Conservation (phyloP, 1,140 invertebrate genomes). For the Drosophila arawakana region DNA sequence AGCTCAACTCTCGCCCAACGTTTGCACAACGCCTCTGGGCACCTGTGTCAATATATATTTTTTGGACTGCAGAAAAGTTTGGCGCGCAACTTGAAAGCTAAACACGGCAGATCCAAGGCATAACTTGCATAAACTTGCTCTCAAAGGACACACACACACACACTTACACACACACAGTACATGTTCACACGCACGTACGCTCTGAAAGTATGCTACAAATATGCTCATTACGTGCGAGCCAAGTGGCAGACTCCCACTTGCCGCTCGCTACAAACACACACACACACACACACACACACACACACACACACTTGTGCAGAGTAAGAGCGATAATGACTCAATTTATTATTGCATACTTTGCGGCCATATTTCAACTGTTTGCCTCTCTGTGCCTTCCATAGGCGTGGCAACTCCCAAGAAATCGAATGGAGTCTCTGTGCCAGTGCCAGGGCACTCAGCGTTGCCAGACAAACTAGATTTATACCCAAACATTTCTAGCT, state of each 20-base stretch:
- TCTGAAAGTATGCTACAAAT: slow-evolving; percentile 77
- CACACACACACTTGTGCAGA: neutral
- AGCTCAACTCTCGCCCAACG: neutral
- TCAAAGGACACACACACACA: slow-evolving; percentile 64
- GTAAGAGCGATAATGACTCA: slow-evolving; percentile 71
- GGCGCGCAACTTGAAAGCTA: slow-evolving; percentile 42
- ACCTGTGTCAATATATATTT: slow-evolving; percentile 44
- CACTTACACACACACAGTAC: slow-evolving; percentile 8
- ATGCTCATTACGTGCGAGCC: slow-evolving; percentile 77
- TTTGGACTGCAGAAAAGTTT: slow-evolving; percentile 40
- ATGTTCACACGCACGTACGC: slow-evolving; percentile 59
- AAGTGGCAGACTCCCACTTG: slow-evolving; percentile 47
- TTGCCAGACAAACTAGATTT: too few species aligned
- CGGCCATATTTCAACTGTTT: slow-evolving; percentile 63
- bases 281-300: neutral
- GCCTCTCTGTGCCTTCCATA: neutral
- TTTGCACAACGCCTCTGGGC: slow-evolving; percentile 29
- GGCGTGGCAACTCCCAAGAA: neutral
- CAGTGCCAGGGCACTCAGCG: too few species aligned
- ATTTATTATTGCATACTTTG: slow-evolving; percentile 82
- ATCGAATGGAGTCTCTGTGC: neutral
- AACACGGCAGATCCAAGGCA: slow-evolving; percentile 47
- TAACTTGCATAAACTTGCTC: slow-evolving; percentile 77
- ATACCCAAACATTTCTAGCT: too few species aligned
- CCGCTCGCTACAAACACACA: neutral